These are phyloP conservation scores for Gobio gobio DNA, from an alignment of 2,113 vertebrate genomes.

Conservation along the genomic window DNA sequence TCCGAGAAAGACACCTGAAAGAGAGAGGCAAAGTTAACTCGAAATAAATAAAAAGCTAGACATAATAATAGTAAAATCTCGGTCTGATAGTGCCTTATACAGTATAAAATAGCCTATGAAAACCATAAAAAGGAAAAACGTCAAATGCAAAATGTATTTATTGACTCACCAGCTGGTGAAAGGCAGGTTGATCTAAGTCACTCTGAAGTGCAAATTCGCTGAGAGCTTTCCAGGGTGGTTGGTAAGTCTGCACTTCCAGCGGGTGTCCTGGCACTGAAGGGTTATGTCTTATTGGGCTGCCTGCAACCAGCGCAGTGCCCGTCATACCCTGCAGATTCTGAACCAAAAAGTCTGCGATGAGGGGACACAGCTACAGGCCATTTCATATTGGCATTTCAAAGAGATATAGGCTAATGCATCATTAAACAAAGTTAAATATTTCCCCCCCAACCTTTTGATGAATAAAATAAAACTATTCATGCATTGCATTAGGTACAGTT, in stretches of 20 bases:
- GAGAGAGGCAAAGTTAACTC: background rate
- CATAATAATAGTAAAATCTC: background rate
- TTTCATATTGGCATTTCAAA: background rate
- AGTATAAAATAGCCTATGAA: background rate
- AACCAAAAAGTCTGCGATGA: background rate
- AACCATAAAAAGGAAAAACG: background rate
- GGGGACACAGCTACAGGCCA: background rate
- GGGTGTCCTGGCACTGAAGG: conserved; percentile 85
- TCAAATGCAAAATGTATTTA: background rate
- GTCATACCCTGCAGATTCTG: conserved; percentile 94
- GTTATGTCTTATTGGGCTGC: conserved; percentile 91
- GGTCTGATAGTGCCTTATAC: background rate
- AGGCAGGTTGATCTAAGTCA: conserved; percentile 92
- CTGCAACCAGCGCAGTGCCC: conserved; percentile 91
- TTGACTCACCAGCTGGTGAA: conserved; percentile 88
- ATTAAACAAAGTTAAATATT: background rate
- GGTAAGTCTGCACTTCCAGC: conserved; percentile 93
- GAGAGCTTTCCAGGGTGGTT: conserved; percentile 93
- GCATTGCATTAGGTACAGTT: background rate
- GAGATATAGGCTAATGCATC: background rate
- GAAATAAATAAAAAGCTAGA: background rate
- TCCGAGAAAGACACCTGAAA: conserved; percentile 93
- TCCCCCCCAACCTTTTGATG: background rate
- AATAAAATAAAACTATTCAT: background rate
- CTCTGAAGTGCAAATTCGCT: conserved; percentile 94